A percentile compares a stretch with the other conserved stretches of the same genome.
These are phyloP conservation scores for Philopedon plagiatum DNA, from an alignment of 2,888 invertebrate genomes.

Conservation along the genomic window DNA sequence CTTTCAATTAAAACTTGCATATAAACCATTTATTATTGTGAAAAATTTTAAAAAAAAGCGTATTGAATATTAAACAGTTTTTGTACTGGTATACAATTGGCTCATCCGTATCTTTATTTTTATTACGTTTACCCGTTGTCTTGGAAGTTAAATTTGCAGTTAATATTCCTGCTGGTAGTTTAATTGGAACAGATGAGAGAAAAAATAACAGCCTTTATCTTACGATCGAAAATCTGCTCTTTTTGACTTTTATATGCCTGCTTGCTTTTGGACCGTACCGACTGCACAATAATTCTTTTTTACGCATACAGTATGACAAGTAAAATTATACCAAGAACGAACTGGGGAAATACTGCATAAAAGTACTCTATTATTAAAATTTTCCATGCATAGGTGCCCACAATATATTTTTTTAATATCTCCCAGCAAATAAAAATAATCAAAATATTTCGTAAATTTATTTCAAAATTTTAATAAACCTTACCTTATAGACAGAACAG, in stretches of 20 bases:
- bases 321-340: too few species aligned
- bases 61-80: neutral
- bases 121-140: conserved; percentile 49
- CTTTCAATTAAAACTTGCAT: too few species aligned
- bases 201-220: conserved; percentile 52
- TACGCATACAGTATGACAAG: too few species aligned
- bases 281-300: conserved; percentile 42
- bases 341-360: too few species aligned
- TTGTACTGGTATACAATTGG: conserved; percentile 11
- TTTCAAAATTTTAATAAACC: too few species aligned
- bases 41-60: neutral
- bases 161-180: conserved; percentile 48
- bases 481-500: too few species aligned
- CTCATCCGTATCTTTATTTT: conserved; percentile 45
- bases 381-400: too few species aligned
- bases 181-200: conserved; percentile 54
- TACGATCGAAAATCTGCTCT: conserved; percentile 52
- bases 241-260: conserved; percentile 52
- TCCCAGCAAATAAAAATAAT: too few species aligned
- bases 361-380: too few species aligned
- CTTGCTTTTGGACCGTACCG: conserved; percentile 12
- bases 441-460: too few species aligned
- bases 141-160: conserved; percentile 48
- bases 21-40: too few species aligned
- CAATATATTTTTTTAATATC: too few species aligned